Evolutionary conservation across 1,140 invertebrate genomes (phyloP).

Genomic region (Zaprionus inermis): DNA sequence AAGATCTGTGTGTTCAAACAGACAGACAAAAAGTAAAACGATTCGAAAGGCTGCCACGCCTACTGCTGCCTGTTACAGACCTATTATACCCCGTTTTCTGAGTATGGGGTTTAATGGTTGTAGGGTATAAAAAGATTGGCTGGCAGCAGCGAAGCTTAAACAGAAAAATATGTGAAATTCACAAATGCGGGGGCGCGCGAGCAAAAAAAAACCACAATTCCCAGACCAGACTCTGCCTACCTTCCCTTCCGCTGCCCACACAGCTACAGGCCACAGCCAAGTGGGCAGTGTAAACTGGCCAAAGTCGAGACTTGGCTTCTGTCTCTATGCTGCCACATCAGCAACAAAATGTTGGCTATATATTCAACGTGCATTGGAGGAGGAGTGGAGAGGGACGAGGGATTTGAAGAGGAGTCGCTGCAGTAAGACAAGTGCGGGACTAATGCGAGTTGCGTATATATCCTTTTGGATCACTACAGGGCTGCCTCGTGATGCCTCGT

Average conservation of each 20-base stretch:
- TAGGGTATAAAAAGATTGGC: slow-evolving; percentile 23
- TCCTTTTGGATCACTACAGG: slow-evolving; percentile 61
- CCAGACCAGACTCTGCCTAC: not conserved
- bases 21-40: too few species aligned
- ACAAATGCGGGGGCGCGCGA: slow-evolving; percentile 34
- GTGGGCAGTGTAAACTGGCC: slow-evolving; percentile 14
- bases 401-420: not conserved
- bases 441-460: slow-evolving; percentile 52
- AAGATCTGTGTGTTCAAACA: too few species aligned
- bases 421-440: not conserved
- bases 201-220: slow-evolving; percentile 25
- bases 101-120: too few species aligned
- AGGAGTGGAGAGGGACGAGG: too few species aligned
- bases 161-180: slow-evolving; percentile 62
- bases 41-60: too few species aligned
- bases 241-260: slow-evolving; percentile 25
- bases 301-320: slow-evolving; percentile 6
- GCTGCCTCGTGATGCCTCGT: too few species aligned
- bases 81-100: too few species aligned
- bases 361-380: too few species aligned
- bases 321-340: slow-evolving; percentile 52
- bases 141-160: slow-evolving; percentile 62
- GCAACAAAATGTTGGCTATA: slow-evolving; percentile 32
- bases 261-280: slow-evolving; percentile 10
- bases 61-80: too few species aligned